A percentile compares a stretch with the other conserved stretches of the same genome.
Evolutionary conservation across 1,140 invertebrate species (phyloP).

Genomic region (Euwallacea similis): DNA sequence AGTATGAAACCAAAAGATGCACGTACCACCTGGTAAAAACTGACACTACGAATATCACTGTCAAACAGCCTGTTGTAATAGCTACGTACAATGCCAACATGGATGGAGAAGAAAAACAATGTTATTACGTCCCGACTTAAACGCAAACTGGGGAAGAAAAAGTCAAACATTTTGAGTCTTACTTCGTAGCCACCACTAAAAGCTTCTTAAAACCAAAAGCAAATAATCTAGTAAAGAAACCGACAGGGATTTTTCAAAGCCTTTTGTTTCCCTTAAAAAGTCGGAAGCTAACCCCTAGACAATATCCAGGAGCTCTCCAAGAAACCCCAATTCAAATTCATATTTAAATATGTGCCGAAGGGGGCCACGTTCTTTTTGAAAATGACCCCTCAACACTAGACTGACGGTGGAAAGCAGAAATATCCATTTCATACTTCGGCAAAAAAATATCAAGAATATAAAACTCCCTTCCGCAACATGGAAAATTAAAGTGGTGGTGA

Average conservation of each 20-base stretch:
- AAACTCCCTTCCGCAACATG: conserved; percentile 40
- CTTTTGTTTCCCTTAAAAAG: no score
- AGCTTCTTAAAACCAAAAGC: not conserved
- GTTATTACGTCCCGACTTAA: conserved; percentile 19
- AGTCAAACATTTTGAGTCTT: conserved; percentile 9
- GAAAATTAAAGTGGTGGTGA: conserved; percentile 43
- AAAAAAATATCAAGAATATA: conserved; percentile 41
- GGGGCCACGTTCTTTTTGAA: conserved; percentile 33
- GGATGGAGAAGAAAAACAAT: conserved; percentile 24
- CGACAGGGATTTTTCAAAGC: no score
- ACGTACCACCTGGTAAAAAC: conserved; percentile 19
- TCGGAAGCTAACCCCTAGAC: not conserved
- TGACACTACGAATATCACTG: conserved; percentile 9
- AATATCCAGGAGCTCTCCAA: not conserved
- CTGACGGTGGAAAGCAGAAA: conserved; percentile 33
- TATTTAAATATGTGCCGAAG: conserved; percentile 23
- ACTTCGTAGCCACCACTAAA: no score
- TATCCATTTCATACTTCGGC: conserved; percentile 38
- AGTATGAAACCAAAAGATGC: conserved; percentile 10
- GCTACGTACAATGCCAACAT: conserved; percentile 20
- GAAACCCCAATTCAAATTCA: conserved; percentile 29
- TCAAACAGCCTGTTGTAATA: conserved; percentile 21
- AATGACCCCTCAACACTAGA: conserved; percentile 22
- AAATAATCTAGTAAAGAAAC: no score
- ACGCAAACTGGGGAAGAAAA: conserved; percentile 23